These are phyloP conservation scores for Euwallacea fornicatus DNA, from an alignment of 1,140 invertebrate genomes.

Conservation along the genomic window DNA sequence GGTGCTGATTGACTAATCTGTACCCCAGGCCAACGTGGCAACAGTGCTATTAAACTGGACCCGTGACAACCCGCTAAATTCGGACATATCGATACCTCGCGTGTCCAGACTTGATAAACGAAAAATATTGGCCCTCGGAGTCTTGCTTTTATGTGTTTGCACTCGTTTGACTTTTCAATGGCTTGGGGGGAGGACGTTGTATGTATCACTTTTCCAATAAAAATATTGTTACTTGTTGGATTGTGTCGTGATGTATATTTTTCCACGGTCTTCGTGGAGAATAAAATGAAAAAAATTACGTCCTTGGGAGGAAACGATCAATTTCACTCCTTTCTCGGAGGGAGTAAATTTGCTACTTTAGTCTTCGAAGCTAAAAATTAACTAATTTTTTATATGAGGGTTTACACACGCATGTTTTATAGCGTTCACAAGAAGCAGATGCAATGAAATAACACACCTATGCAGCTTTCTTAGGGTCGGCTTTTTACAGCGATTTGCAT, in stretches of 20 bases:
- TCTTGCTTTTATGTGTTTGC: slow-evolving; percentile 19
- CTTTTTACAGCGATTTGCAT: slow-evolving; percentile 29
- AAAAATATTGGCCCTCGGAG: slow-evolving; percentile 35
- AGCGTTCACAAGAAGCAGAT: neutral
- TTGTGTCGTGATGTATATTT: no score
- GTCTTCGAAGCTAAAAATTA: no score
- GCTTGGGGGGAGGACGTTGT: no score
- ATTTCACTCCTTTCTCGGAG: no score
- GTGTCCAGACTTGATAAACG: slow-evolving; percentile 31
- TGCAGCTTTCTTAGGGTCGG: slow-evolving; percentile 16
- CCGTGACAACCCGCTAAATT: slow-evolving; percentile 33
- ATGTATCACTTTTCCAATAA: no score
- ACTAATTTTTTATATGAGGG: no score
- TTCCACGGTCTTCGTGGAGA: no score
- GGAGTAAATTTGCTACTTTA: no score
- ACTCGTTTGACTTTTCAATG: slow-evolving; percentile 28
- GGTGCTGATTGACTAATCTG: no score
- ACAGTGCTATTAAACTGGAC: neutral
- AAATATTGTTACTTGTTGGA: no score
- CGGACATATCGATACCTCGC: slow-evolving; percentile 34
- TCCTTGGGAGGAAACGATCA: no score
- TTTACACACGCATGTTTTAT: neutral
- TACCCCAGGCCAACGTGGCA: neutral
- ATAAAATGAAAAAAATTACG: no score
- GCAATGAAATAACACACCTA: neutral